Percentiles rank a stretch among this genome's conserved stretches.
Conservation (phyloP, 2,113 vertebrate genomes). For the Girardinichthys multiradiatus region DNA sequence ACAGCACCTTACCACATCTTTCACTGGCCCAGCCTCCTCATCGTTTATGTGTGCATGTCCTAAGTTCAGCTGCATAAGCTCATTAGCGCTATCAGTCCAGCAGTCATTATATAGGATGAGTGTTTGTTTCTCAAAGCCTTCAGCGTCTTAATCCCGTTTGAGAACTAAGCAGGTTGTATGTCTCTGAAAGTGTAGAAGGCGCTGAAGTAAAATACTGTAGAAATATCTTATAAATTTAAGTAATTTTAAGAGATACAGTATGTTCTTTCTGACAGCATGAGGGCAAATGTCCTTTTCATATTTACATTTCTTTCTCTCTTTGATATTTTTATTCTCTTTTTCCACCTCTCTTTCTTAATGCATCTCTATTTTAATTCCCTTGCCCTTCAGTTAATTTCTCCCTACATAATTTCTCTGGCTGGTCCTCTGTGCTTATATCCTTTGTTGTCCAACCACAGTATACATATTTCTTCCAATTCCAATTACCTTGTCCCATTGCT, state of each 20-base stretch:
- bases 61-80: constrained; percentile 29
- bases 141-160: constrained; percentile 24
- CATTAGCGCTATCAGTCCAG: constrained; percentile 57
- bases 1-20: constrained; percentile 16
- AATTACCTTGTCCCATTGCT: fast-evolving
- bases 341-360: background rate
- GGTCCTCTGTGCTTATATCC: background rate
- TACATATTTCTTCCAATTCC: background rate
- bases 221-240: constrained; percentile 3
- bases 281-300: background rate
- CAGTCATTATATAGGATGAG: constrained; percentile 17
- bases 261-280: constrained; percentile 5
- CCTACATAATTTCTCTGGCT: no score
- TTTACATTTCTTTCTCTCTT: background rate
- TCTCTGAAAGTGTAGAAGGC: background rate
- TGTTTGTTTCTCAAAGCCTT: constrained; percentile 48
- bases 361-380: no score
- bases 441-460: background rate
- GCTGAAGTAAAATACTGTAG: background rate
- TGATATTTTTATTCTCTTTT: background rate
- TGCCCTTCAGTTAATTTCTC: no score
- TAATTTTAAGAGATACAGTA: constrained; percentile 4
- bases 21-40: background rate
- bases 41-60: background rate
- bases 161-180: constrained; percentile 27